Evolutionary conservation across 2,113 vertebrate genomes (phyloP).

Genomic region (Daphoenositta chrysoptera): DNA sequence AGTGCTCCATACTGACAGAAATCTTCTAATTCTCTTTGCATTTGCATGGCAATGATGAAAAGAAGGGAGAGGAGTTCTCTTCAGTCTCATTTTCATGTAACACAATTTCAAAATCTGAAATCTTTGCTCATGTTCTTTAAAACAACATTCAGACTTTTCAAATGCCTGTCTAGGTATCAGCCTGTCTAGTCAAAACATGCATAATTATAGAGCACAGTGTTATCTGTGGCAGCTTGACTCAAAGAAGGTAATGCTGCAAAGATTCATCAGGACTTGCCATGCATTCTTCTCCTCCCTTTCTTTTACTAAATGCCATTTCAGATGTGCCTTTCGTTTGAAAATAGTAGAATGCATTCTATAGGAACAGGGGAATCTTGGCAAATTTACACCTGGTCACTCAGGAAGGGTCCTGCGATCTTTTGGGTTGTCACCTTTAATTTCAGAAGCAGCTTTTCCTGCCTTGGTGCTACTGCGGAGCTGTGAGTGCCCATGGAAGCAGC

Average conservation of each 20-base stretch:
- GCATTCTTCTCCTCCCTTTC: background rate
- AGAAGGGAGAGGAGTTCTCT: background rate
- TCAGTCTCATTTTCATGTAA: background rate
- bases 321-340: background rate
- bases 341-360: rapidly evolving
- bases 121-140: background rate
- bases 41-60: background rate
- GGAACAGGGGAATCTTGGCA: background rate
- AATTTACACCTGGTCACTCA: background rate
- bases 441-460: background rate
- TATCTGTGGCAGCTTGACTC: background rate
- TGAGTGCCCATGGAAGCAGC: background rate
- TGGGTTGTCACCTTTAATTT: background rate
- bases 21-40: background rate
- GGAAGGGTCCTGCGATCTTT: background rate
- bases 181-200: background rate
- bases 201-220: background rate
- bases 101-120: background rate
- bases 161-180: background rate
- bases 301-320: background rate
- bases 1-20: background rate
- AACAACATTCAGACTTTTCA: background rate
- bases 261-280: background rate
- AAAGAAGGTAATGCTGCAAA: background rate
- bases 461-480: background rate